phyloP scores from a whole-genome alignment of 1,140 invertebrate species.

The Bombus soroeensis region DNA sequence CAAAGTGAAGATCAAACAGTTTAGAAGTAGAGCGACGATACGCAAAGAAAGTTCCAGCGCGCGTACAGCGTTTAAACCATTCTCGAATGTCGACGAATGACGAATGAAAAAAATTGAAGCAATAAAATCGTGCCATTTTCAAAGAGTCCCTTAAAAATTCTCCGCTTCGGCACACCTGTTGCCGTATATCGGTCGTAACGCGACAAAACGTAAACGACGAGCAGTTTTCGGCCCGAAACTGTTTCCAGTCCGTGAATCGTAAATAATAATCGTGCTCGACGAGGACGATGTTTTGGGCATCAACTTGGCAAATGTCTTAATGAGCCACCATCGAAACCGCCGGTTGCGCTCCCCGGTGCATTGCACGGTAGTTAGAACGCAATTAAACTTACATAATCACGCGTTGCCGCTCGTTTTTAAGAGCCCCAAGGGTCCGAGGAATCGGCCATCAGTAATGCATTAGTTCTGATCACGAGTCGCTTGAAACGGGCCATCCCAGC shows the following conservation, averaged over 20 bases:
- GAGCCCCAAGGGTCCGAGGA: neutral
- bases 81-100: too few species aligned
- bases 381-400: slow-evolving; percentile 68
- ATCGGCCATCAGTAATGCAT: slow-evolving; percentile 62
- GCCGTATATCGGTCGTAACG: neutral
- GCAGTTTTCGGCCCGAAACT: neutral
- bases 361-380: slow-evolving; percentile 69
- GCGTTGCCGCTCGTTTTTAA: slow-evolving; percentile 36
- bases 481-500: slow-evolving; percentile 35
- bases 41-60: rapidly evolving
- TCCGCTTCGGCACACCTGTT: neutral
- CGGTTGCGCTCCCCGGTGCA: slow-evolving; percentile 26
- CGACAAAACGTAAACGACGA: neutral
- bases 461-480: slow-evolving; percentile 58
- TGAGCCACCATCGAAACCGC: slow-evolving; percentile 50
- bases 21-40: too few species aligned
- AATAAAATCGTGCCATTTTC: too few species aligned
- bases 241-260: slow-evolving; percentile 9
- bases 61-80: neutral
- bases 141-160: neutral
- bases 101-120: neutral
- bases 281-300: neutral
- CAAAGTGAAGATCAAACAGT: too few species aligned
- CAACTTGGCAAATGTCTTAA: slow-evolving; percentile 53
- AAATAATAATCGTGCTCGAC: neutral